phyloP scores from a whole-genome alignment of 1,140 invertebrate genomes.

The Drosophila obscura region DNA sequence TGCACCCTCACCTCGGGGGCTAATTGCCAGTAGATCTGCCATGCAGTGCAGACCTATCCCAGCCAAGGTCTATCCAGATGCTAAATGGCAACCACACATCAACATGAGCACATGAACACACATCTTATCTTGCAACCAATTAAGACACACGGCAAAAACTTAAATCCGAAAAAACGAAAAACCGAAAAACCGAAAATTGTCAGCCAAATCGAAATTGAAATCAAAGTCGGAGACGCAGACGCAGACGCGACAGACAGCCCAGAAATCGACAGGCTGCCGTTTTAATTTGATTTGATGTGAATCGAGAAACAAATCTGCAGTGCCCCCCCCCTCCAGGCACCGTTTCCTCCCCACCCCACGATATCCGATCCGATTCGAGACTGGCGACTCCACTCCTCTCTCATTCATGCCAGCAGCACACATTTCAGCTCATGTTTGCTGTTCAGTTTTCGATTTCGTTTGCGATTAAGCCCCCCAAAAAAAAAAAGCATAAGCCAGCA shows the following conservation, averaged over 20 bases:
- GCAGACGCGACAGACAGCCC: slow-evolving; percentile 9
- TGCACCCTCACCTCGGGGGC: slow-evolving; percentile 3
- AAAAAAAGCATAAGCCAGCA: slow-evolving; percentile 29
- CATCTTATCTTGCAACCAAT: slow-evolving; percentile 77
- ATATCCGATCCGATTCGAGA: not conserved
- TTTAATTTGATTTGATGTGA: slow-evolving; percentile 74
- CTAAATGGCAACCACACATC: slow-evolving; percentile 42
- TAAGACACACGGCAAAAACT: slow-evolving; percentile 69
- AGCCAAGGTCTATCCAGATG: slow-evolving; percentile 4
- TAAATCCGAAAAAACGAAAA: slow-evolving; percentile 19
- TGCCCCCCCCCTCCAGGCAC: not conserved
- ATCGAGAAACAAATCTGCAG: slow-evolving; percentile 24
- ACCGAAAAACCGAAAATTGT: slow-evolving; percentile 63
- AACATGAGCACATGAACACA: slow-evolving; percentile 63
- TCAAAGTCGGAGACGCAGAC: slow-evolving; percentile 41
- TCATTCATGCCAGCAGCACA: not conserved
- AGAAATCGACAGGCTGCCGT: slow-evolving; percentile 53
- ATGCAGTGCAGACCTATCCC: slow-evolving; percentile 27
- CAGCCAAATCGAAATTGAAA: slow-evolving; percentile 71
- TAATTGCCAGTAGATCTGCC: slow-evolving; percentile 33
- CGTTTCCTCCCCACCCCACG: slow-evolving; percentile 12
- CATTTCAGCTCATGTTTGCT: slow-evolving; percentile 15
- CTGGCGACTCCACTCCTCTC: too few relatives aligned
- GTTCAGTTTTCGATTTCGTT: slow-evolving; percentile 68
- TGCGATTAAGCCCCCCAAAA: slow-evolving; percentile 51